Evolutionary conservation across 2,113 vertebrate species (phyloP).

Genomic region (Thunnus thynnus): DNA sequence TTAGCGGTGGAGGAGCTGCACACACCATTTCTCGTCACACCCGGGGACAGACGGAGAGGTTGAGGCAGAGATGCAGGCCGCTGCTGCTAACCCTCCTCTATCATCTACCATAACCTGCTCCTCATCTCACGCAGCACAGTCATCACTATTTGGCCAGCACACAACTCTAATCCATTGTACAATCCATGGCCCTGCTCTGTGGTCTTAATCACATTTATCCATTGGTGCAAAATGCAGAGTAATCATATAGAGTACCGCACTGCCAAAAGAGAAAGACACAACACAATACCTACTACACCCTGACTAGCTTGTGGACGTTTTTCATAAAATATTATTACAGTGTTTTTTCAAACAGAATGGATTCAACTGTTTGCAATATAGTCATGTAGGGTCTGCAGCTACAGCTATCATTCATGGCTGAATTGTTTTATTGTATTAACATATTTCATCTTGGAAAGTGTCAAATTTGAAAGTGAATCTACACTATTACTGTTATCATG

Average conservation of each 20-base stretch:
- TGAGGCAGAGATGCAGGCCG: conserved; percentile 1
- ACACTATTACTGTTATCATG: no score
- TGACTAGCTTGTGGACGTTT: background rate
- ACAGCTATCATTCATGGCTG: background rate
- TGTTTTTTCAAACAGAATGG: background rate
- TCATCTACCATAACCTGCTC: conserved; percentile 21
- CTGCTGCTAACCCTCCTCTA: conserved; percentile 3
- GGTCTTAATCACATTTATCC: conserved; percentile 51
- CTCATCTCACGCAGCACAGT: conserved; percentile 39
- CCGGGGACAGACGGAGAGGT: background rate
- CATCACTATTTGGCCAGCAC: conserved; percentile 42
- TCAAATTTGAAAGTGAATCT: no score
- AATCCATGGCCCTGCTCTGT: conserved; percentile 19
- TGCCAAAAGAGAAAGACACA: background rate
- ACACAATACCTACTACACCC: background rate
- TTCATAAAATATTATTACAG: background rate
- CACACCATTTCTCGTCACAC: background rate
- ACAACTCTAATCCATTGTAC: conserved; percentile 43
- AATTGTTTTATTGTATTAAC: background rate
- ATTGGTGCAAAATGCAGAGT: conserved; percentile 37
- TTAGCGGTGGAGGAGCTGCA: conserved; percentile 8
- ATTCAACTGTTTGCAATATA: background rate
- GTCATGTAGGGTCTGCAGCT: background rate
- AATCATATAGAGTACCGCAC: conserved; percentile 16
- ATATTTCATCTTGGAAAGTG: background rate